Base-by-base conservation (phyloP, 2,888 invertebrate genomes). In the Tholera decimalis region DNA sequence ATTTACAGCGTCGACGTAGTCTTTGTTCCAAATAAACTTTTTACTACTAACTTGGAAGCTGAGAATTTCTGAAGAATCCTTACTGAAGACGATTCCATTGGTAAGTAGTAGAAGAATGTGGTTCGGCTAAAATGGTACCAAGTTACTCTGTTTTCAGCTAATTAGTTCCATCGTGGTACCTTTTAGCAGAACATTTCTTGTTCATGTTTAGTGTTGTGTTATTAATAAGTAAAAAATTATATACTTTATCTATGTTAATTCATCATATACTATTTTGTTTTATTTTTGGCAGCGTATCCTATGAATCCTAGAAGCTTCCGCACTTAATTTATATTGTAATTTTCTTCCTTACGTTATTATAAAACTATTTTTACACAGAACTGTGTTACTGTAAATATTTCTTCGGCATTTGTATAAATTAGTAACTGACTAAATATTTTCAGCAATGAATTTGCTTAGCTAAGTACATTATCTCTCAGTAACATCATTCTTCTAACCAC, bases 11-110 rank as follows among this genome's bases (percentile, higher is more conserved):
- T 33, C 37, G 46, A 43, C 53, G 59, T 47, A 59, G 62, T 26
- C 24, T 71, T 79, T 68, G 68, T 68, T 72, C 58, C 43, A 56
- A 68, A 66, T 68, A 71, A 79, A 75, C 60, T 68, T 74, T 68
- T 79, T 61, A 68, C 57, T 18, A 79, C 57, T 18, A 79, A 70
- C 62, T 66, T 47, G 22, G 30, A 54, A 64, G 53, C 61, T 56
- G 58, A 39, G 58, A 66, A 80, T 67, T 80, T 80, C 53, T 58
- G 55, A 69, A 55, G 66, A 72, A 65, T 58, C 37, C 50, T 46
- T 43, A 15, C 49, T 53, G 33, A 22, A 44, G 54, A 72, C 63
- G 54, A 55, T 46, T 61, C 54, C 49, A 55, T 71, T 55, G 41
- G 54, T 77, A 71, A 77, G 62, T 54, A 43, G 39, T 44, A 44